These are phyloP conservation scores for Crioceris asparagi DNA, from an alignment of 2,888 invertebrate genomes.

Conservation along the genomic window DNA sequence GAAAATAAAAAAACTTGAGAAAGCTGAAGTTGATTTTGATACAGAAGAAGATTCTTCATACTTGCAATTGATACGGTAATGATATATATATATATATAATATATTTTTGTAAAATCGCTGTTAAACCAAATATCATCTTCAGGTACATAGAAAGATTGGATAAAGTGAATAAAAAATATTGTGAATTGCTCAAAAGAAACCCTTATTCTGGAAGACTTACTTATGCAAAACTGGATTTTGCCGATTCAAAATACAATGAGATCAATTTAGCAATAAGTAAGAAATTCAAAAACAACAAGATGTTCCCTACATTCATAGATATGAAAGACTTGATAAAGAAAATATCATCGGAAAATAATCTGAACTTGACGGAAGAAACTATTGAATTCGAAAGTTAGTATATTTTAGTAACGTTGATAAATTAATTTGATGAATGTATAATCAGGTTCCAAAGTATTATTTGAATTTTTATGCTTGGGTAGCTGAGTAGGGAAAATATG, in stretches of 20 bases:
- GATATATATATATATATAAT: background rate
- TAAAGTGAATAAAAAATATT: conserved; percentile 26
- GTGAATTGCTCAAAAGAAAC: conserved; percentile 26
- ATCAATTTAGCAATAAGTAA: conserved; percentile 28
- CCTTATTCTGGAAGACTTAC: conserved; percentile 25
- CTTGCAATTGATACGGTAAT: conserved; percentile 54
- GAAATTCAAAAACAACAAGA: conserved; percentile 26
- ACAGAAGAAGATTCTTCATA: conserved; percentile 62
- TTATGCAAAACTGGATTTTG: conserved; percentile 24
- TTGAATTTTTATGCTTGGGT: too few species aligned
- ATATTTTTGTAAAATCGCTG: too few species aligned
- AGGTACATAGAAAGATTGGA: conserved; percentile 22
- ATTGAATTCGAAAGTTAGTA: conserved; percentile 26
- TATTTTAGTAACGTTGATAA: too few species aligned
- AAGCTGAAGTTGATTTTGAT: conserved; percentile 60
- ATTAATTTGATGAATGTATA: too few species aligned
- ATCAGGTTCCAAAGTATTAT: too few species aligned
- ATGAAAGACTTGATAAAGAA: conserved; percentile 27
- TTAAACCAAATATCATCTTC: conserved; percentile 4
- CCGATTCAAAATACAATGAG: conserved; percentile 24
- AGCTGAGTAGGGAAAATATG: too few species aligned
- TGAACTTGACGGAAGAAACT: conserved; percentile 21
- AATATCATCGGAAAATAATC: conserved; percentile 21
- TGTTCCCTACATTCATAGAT: conserved; percentile 30
- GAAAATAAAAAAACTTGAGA: conserved; percentile 57